These are phyloP conservation scores for Dendronephthya gigantea DNA, from an alignment of 64 coral and sea anemone genomes.

Conservation along the genomic window DNA sequence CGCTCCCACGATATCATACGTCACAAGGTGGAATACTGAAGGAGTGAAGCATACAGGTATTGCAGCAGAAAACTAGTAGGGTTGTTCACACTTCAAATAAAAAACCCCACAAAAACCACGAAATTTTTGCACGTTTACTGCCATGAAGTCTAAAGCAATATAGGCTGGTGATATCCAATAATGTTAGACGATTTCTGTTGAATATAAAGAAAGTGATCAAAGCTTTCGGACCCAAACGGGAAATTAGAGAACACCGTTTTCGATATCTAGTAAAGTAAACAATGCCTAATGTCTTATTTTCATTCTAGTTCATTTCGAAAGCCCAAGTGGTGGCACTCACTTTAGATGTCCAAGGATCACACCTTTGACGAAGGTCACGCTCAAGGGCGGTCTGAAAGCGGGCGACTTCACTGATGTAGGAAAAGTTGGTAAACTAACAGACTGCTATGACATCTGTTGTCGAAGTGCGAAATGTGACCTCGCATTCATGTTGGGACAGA, in stretches of 20 bases:
- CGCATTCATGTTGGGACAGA: slow-evolving; percentile 96
- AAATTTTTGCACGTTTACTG: too few relatives aligned
- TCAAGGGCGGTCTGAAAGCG: slow-evolving; percentile 87
- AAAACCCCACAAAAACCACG: too few relatives aligned
- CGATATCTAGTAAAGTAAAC: too few relatives aligned
- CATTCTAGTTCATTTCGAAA: background rate
- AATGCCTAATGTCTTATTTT: background rate
- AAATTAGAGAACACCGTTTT: too few relatives aligned
- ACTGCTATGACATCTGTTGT: slow-evolving; percentile 91
- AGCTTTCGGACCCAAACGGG: too few relatives aligned
- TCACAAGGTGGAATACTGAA: slow-evolving; percentile 89
- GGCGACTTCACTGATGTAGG: slow-evolving; percentile 95
- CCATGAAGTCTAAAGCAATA: too few relatives aligned
- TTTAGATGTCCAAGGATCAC: slow-evolving; percentile 58
- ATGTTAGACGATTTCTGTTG: too few relatives aligned
- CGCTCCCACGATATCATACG: slow-evolving; percentile 64
- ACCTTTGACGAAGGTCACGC: slow-evolving; percentile 67
- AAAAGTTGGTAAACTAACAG: slow-evolving; percentile 70
- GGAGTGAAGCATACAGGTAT: slow-evolving; percentile 92
- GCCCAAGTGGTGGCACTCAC: slow-evolving; percentile 3
- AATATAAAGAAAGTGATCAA: too few relatives aligned
- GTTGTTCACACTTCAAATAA: too few relatives aligned
- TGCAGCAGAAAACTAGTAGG: too few relatives aligned
- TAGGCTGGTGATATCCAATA: too few relatives aligned
- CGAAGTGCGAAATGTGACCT: slow-evolving; percentile 66